phyloP scores from a whole-genome alignment of 2,888 invertebrate genomes.

The Conomelus anceps region DNA sequence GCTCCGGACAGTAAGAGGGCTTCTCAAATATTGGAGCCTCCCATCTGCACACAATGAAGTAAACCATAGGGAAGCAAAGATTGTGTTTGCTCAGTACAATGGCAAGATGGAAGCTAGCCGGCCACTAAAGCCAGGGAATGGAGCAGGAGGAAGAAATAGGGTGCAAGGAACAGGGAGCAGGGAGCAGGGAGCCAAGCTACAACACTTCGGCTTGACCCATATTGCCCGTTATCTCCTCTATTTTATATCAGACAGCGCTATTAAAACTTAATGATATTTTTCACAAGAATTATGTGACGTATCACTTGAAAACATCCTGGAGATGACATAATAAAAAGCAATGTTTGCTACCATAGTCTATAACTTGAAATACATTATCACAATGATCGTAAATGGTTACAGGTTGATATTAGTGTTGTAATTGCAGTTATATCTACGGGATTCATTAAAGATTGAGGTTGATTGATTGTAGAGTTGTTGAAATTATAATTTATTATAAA shows the following conservation, averaged over 20 bases:
- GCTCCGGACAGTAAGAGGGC: not conserved
- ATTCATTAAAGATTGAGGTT: too few relatives aligned
- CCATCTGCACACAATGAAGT: not conserved
- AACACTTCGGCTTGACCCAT: not conserved
- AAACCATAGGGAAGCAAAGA: not conserved
- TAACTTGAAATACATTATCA: too few relatives aligned
- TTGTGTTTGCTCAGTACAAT: not conserved
- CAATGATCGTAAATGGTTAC: too few relatives aligned
- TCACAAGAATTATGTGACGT: not conserved
- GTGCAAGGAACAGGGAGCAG: too few relatives aligned
- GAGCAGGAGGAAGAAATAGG: not conserved
- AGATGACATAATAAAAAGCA: not conserved
- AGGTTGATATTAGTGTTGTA: too few relatives aligned
- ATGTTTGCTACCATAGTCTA: not conserved
- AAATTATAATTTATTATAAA: too few relatives aligned
- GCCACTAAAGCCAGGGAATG: not conserved
- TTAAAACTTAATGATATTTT: not conserved
- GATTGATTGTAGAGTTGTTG: too few relatives aligned
- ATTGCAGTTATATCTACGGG: too few relatives aligned
- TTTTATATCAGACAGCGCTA: not conserved
- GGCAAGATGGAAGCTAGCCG: not conserved
- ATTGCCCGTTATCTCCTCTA: not conserved
- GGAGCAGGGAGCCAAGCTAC: not conserved
- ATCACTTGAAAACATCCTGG: not conserved
- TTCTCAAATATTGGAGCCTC: not conserved